These are phyloP conservation scores for Ips typographus DNA, from an alignment of 1,140 invertebrate species.

Conservation along the genomic window DNA sequence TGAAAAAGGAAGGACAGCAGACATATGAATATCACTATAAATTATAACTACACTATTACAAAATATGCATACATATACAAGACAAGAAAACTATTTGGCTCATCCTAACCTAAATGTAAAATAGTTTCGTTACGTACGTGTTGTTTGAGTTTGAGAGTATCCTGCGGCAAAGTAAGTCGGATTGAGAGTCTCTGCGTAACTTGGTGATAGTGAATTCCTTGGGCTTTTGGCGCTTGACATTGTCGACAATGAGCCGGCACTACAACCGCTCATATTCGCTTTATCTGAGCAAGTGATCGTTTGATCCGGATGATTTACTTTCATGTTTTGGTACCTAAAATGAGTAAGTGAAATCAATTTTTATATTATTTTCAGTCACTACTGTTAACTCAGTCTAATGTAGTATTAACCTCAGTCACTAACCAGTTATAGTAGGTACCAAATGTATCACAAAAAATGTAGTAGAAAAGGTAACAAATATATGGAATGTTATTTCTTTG, in stretches of 20 bases:
- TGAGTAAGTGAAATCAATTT: no score
- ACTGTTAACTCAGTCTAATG: no score
- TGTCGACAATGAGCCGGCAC: constrained; percentile 14
- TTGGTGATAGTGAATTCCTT: constrained; percentile 23
- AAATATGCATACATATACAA: not conserved
- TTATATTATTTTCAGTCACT: not conserved
- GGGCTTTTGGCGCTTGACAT: constrained; percentile 15
- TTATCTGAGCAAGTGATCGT: constrained; percentile 6
- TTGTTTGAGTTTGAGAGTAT: constrained; percentile 9
- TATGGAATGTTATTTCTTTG: no score
- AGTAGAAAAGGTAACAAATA: no score
- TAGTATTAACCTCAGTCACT: no score
- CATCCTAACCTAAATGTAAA: no score
- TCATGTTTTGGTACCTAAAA: constrained; percentile 25
- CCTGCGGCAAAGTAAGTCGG: constrained; percentile 9
- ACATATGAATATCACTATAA: no score
- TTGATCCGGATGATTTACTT: constrained; percentile 12
- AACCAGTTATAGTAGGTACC: no score
- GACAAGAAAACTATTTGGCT: no score
- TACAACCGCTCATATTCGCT: constrained; percentile 18
- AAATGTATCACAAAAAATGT: no score
- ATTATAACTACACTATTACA: not conserved
- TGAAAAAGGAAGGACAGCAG: no score
- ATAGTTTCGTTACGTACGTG: not conserved
- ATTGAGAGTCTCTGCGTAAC: constrained; percentile 22